Conservation (phyloP, 2,888 invertebrate species). For the Cactoblastis cactorum region DNA sequence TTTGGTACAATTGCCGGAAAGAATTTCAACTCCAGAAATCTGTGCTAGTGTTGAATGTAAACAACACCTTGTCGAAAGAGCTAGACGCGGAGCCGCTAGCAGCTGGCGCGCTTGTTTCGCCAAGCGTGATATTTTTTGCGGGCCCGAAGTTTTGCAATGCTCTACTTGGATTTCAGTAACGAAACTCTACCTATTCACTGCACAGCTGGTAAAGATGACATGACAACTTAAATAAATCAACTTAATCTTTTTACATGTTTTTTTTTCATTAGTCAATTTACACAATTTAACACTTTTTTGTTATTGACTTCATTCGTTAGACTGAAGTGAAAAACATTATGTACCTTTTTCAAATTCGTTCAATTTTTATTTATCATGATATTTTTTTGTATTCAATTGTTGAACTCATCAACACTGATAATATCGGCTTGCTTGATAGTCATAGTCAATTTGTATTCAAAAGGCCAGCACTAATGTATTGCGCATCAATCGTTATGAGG, state of each 20-base stretch:
- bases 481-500: slow-evolving; percentile 43
- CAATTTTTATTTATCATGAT: too few species aligned
- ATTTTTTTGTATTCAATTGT: not conserved
- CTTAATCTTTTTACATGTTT: not conserved
- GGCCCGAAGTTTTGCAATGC: slow-evolving; percentile 49
- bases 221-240: not conserved
- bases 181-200: slow-evolving; percentile 55
- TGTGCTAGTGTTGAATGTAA: slow-evolving; percentile 6
- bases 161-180: slow-evolving; percentile 62
- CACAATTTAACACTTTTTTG: too few species aligned
- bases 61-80: not conserved
- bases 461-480: slow-evolving; percentile 26
- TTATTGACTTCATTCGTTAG: too few species aligned
- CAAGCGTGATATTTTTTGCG: slow-evolving; percentile 72
- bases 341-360: too few species aligned
- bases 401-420: not conserved
- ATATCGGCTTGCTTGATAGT: too few species aligned
- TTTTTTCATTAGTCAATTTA: too few species aligned
- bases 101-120: slow-evolving; percentile 61
- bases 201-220: slow-evolving; percentile 31
- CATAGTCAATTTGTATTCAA: not conserved
- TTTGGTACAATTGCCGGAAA: slow-evolving; percentile 21
- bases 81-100: slow-evolving; percentile 25
- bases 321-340: too few species aligned
- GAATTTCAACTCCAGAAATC: slow-evolving; percentile 14